Evolutionary conservation across 1,140 invertebrate genomes (phyloP).

Genomic region (Charaxes varanes): DNA sequence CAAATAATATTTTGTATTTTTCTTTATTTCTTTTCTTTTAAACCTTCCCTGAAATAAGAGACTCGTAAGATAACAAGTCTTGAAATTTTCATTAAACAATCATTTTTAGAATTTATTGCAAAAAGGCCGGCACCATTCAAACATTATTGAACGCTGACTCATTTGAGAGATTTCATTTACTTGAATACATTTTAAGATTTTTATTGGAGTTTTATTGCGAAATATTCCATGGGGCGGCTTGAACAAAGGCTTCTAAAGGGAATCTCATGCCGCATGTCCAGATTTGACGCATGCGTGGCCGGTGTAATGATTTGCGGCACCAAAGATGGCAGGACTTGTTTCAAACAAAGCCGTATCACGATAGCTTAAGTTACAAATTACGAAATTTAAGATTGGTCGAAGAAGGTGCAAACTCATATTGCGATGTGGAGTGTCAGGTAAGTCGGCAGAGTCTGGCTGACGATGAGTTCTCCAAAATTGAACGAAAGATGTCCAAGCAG

Average conservation of each 20-base stretch:
- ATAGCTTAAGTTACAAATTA: conserved; percentile 12
- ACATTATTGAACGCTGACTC: too few species aligned
- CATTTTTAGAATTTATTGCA: too few species aligned
- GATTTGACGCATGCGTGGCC: conserved; percentile 24
- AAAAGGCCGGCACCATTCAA: too few species aligned
- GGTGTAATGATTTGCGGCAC: conserved; percentile 15
- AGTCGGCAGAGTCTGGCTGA: conserved; percentile 8
- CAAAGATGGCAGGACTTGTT: conserved; percentile 1
- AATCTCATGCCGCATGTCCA: conserved; percentile 15
- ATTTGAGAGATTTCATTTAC: too few species aligned
- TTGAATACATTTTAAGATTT: too few species aligned
- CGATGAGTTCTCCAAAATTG: conserved; percentile 61
- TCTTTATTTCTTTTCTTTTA: too few species aligned
- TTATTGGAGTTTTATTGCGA: too few species aligned
- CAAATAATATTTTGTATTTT: too few species aligned
- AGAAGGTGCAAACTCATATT: conserved; percentile 4
- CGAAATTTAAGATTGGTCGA: neutral
- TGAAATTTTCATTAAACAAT: too few species aligned
- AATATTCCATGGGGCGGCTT: neutral
- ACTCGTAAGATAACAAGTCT: too few species aligned
- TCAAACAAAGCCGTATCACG: conserved; percentile 15
- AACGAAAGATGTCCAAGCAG: conserved; percentile 55
- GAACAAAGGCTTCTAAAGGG: conserved; percentile 17
- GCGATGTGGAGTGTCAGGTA: conserved; percentile 8
- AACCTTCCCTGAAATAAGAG: too few species aligned